These are phyloP conservation scores for Caenorhabditis latens DNA, from an alignment of 1,140 invertebrate species.

Conservation along the genomic window DNA sequence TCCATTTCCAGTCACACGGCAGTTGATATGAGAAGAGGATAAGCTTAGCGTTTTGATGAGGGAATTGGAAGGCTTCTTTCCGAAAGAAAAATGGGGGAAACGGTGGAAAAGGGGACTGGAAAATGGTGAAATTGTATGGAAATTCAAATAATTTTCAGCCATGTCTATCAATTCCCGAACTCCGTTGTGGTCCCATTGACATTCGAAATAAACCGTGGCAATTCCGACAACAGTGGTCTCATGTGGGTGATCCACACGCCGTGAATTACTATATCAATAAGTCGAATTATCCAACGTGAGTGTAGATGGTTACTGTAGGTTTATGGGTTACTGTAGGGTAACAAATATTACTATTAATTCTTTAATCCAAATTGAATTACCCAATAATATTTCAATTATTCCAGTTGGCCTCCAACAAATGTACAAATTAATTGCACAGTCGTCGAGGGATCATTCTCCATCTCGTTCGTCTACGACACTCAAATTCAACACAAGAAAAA, in stretches of 20 bases:
- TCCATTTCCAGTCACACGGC: too few relatives aligned
- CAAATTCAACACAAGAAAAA: not conserved
- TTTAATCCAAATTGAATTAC: too few relatives aligned
- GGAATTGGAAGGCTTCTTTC: too few relatives aligned
- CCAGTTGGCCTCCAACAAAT: not conserved
- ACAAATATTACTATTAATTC: too few relatives aligned
- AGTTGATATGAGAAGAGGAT: too few relatives aligned
- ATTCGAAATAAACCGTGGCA: slow-evolving; percentile 22
- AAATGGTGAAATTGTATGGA: too few relatives aligned
- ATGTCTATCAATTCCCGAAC: not conserved
- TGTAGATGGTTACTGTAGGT: not conserved
- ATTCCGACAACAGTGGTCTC: not conserved
- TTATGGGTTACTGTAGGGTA: too few relatives aligned
- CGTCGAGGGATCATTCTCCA: slow-evolving; percentile 74
- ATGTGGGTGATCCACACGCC: not conserved
- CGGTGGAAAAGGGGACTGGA: too few relatives aligned
- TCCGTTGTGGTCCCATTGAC: not conserved
- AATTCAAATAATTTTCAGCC: not conserved
- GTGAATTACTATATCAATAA: not conserved
- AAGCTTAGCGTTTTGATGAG: too few relatives aligned
- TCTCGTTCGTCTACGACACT: slow-evolving; percentile 71
- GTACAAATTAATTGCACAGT: slow-evolving; percentile 72
- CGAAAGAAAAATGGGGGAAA: too few relatives aligned
- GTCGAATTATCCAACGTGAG: not conserved
- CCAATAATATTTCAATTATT: too few relatives aligned